phyloP scores from a whole-genome alignment of 2,888 invertebrate species.

The Caenorhabditis angaria region DNA sequence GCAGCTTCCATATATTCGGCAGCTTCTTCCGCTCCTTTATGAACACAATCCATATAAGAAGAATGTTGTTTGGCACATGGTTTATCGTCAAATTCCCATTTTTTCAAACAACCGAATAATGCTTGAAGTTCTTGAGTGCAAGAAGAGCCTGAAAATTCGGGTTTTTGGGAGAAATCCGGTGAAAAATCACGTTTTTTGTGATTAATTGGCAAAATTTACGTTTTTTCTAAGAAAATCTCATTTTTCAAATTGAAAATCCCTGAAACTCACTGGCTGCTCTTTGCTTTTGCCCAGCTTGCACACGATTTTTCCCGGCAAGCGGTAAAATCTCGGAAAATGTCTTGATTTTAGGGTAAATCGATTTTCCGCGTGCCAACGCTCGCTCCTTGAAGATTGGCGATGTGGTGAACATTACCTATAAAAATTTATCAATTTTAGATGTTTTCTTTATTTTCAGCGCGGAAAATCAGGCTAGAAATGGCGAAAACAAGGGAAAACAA shows the following conservation, averaged over 20 bases:
- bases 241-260: not conserved
- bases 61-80: conserved; percentile 64
- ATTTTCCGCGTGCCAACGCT: conserved; percentile 47
- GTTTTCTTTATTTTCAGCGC: not conserved
- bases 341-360: conserved; percentile 54
- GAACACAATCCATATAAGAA: conserved; percentile 64
- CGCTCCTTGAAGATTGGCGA: conserved; percentile 47
- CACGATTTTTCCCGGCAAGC: conserved; percentile 61
- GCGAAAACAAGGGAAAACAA: no score
- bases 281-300: conserved; percentile 44
- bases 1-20: conserved; percentile 58
- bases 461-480: conserved; percentile 3
- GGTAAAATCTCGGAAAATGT: conserved; percentile 64
- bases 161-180: no score
- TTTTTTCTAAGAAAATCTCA: not conserved
- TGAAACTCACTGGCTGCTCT: conserved; percentile 57
- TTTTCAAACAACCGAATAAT: conserved; percentile 69
- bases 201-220: not conserved
- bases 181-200: conserved; percentile 9
- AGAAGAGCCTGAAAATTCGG: conserved; percentile 55
- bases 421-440: not conserved
- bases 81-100: conserved; percentile 70
- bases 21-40: conserved; percentile 54
- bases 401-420: conserved; percentile 38
- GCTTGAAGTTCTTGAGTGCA: conserved; percentile 70